Conservation (phyloP, 2,113 vertebrate species). For the Anoplopoma fimbria region DNA sequence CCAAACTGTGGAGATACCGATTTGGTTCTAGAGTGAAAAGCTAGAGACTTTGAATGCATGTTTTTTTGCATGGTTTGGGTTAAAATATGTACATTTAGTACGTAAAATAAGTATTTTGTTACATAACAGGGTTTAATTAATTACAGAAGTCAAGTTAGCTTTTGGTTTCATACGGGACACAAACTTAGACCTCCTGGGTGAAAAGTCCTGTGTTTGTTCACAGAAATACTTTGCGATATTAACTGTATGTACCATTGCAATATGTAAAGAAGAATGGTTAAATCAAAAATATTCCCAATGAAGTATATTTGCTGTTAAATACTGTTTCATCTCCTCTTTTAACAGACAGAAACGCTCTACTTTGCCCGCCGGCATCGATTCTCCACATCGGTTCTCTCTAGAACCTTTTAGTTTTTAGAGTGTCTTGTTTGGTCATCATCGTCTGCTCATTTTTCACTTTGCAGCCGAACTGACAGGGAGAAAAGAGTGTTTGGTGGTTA, state of each 20-base stretch:
- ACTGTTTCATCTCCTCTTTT: not conserved
- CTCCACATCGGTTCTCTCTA: not conserved
- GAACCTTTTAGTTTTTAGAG: not conserved
- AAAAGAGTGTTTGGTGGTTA: constrained; percentile 20
- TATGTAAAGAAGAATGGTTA: not conserved
- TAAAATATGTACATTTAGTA: too few species aligned
- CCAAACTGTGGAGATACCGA: not conserved
- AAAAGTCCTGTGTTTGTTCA: not conserved
- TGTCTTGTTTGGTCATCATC: constrained; percentile 15
- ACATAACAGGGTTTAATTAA: too few species aligned
- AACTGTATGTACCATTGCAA: not conserved
- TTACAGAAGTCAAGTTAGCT: too few species aligned
- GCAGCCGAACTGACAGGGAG: constrained; percentile 6
- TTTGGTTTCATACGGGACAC: too few species aligned
- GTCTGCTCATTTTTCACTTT: constrained; percentile 23
- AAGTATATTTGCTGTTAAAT: not conserved
- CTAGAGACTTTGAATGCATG: not conserved
- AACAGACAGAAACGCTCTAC: not conserved
- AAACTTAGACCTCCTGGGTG: not conserved
- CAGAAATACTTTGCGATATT: not conserved
- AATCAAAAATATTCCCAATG: not conserved
- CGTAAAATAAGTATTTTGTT: too few species aligned
- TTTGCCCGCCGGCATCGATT: not conserved
- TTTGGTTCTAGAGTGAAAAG: not conserved
- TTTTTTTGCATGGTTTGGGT: not conserved